Percentiles rank a stretch among this genome's conserved stretches.
Evolutionary conservation across 2,113 vertebrate species (phyloP).

Genomic region (Suncus etruscus): DNA sequence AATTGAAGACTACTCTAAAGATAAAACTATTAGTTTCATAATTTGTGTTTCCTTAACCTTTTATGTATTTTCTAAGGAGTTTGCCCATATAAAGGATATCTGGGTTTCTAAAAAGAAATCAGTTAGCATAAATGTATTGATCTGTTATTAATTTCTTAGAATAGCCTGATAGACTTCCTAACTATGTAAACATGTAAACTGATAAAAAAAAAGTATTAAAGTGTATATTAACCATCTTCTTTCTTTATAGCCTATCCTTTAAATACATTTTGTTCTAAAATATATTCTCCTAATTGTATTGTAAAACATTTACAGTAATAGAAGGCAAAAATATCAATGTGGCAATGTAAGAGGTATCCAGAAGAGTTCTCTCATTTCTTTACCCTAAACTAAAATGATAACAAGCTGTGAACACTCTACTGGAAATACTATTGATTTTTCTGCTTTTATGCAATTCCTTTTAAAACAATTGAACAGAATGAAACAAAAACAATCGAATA

Average conservation of each 20-base stretch:
- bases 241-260: neutral
- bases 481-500: no score
- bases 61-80: neutral
- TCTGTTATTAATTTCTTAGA: neutral
- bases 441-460: neutral
- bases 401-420: neutral
- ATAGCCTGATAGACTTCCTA: constrained; percentile 5
- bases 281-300: neutral
- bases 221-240: neutral
- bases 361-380: neutral
- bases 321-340: neutral
- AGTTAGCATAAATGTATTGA: neutral
- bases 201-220: neutral
- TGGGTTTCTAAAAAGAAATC: neutral
- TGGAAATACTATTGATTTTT: neutral
- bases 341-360: neutral
- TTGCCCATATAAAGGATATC: neutral
- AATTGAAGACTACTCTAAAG: neutral
- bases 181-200: neutral
- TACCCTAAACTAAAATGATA: neutral
- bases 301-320: neutral
- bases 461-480: no score
- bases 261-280: neutral
- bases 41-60: neutral
- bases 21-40: neutral